A percentile compares a stretch with the other conserved stretches of the same genome.
phyloP scores from a whole-genome alignment of 2,888 invertebrate genomes.

The Acleris holmiana region DNA sequence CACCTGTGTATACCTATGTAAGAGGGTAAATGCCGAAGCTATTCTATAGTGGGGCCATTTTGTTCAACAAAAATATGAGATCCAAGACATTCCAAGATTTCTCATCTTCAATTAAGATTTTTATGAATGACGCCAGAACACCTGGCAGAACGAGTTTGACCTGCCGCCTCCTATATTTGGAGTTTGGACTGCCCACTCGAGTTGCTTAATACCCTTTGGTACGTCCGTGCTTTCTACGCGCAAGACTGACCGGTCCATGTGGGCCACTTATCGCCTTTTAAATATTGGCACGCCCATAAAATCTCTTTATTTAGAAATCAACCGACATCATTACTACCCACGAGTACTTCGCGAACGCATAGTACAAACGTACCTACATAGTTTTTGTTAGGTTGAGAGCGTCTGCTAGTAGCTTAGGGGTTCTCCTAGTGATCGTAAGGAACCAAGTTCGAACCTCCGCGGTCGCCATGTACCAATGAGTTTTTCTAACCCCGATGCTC shows the following conservation, averaged over 20 bases:
- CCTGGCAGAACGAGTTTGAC: constrained; percentile 12
- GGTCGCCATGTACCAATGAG: no score
- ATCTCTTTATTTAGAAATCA: neutral
- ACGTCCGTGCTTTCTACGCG: constrained; percentile 29
- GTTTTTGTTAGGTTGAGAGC: no score
- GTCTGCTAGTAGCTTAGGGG: no score
- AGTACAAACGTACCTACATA: no score
- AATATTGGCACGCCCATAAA: neutral
- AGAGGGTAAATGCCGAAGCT: no score
- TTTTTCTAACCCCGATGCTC: no score
- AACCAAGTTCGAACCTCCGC: no score
- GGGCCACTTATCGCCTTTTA: constrained; percentile 10
- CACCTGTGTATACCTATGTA: no score
- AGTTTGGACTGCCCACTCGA: constrained; percentile 6
- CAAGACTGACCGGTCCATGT: constrained; percentile 18
- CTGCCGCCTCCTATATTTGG: constrained; percentile 8
- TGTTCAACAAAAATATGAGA: neutral
- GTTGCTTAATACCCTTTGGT: constrained; percentile 24
- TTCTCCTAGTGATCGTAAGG: no score
- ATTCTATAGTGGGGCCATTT: no score
- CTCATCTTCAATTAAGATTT: neutral
- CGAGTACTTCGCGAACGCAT: no score
- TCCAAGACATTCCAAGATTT: neutral
- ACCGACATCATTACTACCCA: no score
- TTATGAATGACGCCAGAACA: constrained; percentile 15